These are phyloP conservation scores for Australoheros scitulus DNA, from an alignment of 2,113 vertebrate genomes.

Conservation along the genomic window DNA sequence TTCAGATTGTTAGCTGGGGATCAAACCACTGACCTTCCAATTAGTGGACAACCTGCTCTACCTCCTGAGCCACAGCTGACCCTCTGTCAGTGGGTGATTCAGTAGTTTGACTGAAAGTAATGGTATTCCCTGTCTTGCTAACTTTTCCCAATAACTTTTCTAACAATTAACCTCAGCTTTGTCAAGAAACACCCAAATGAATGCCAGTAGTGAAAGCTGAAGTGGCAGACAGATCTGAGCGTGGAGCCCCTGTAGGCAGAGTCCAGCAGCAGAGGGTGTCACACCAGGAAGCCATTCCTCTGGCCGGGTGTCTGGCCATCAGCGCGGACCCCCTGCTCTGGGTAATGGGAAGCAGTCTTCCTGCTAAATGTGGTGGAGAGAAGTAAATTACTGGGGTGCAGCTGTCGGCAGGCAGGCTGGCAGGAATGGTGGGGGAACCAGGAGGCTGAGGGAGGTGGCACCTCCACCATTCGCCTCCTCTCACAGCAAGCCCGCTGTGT, in stretches of 20 bases:
- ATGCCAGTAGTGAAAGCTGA: slow-evolving; percentile 32
- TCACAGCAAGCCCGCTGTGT: slow-evolving; percentile 88
- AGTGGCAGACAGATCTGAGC: slow-evolving; percentile 19
- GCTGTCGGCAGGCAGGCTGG: slow-evolving; percentile 88
- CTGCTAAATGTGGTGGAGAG: slow-evolving; percentile 95
- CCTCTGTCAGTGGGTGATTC: neutral
- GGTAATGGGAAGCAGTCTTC: slow-evolving; percentile 85
- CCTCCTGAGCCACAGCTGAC: neutral
- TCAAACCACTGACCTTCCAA: neutral
- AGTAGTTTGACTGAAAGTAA: slow-evolving; percentile 8
- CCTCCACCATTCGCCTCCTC: slow-evolving; percentile 84
- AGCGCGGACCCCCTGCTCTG: slow-evolving; percentile 80
- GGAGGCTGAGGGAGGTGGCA: slow-evolving; percentile 82
- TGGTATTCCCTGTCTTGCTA: neutral
- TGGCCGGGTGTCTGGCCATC: slow-evolving; percentile 73
- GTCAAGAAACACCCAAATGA: neutral
- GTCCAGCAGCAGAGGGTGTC: slow-evolving; percentile 74
- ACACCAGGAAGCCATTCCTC: slow-evolving; percentile 62
- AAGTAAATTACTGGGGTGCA: slow-evolving; percentile 91
- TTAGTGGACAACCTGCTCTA: slow-evolving; percentile 1
- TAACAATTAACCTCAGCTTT: neutral
- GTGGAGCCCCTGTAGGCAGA: slow-evolving; percentile 47
- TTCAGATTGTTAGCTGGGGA: neutral
- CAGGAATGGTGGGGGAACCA: slow-evolving; percentile 78
- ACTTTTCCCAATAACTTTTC: neutral